These are phyloP conservation scores for Pitangus sulphuratus DNA, from an alignment of 2,797 vertebrate species.

Conservation along the genomic window DNA sequence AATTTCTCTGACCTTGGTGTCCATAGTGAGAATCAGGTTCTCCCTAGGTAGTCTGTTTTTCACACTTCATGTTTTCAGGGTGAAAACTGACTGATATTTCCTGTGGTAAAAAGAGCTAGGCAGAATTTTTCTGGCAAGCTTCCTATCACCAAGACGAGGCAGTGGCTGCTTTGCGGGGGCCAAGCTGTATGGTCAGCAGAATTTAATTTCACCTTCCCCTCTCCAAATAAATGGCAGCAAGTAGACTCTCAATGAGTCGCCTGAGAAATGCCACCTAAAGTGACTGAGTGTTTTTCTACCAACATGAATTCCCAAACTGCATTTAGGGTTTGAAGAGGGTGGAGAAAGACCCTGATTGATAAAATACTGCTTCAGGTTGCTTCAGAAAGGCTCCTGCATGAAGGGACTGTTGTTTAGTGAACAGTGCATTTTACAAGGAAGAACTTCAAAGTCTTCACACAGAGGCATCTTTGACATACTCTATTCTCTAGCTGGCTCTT, in stretches of 20 bases:
- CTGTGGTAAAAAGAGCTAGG: neutral
- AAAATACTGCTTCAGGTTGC: neutral
- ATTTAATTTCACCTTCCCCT: neutral
- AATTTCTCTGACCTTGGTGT: neutral
- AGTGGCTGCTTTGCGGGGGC: neutral
- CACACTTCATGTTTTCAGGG: neutral
- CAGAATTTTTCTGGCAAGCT: neutral
- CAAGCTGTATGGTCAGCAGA: neutral
- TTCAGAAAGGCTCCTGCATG: neutral
- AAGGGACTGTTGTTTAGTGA: rapidly evolving
- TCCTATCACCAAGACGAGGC: neutral
- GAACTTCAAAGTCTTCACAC: neutral
- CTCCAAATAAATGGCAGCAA: neutral
- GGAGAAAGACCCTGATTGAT: neutral
- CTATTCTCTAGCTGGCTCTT: neutral
- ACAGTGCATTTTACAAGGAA: neutral
- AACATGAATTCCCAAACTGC: neutral
- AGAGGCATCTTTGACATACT: neutral
- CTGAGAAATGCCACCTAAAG: neutral
- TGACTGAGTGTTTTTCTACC: neutral
- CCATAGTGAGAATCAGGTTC: neutral
- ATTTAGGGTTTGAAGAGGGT: neutral
- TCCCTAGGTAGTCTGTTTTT: neutral
- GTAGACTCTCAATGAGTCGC: neutral
- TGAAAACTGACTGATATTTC: neutral